Conservation (phyloP, 2,113 vertebrate genomes). For the Grus americana region DNA sequence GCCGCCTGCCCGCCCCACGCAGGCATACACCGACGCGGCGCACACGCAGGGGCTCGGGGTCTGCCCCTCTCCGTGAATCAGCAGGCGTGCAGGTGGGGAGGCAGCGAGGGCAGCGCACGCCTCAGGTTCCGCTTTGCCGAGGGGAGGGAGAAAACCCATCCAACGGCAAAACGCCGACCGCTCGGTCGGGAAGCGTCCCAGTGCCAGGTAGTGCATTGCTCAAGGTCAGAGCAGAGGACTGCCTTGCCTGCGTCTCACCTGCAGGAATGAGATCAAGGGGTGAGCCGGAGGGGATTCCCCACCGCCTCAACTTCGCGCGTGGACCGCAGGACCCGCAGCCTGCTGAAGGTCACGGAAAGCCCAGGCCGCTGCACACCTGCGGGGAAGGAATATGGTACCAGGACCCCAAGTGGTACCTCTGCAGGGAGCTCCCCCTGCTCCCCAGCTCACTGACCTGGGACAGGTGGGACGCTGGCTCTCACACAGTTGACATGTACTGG, state of each 20-base stretch:
- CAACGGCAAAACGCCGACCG: accelerated
- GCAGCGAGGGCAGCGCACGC: accelerated
- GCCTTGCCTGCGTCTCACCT: accelerated
- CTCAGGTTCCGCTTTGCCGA: accelerated
- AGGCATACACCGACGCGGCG: neutral
- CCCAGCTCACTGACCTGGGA: neutral
- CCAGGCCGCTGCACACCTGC: accelerated
- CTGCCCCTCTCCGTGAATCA: neutral
- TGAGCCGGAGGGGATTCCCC: neutral
- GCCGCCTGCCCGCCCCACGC: neutral
- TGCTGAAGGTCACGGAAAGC: neutral
- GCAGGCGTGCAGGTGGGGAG: neutral
- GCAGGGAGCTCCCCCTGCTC: neutral
- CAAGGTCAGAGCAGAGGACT: neutral
- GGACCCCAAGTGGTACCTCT: accelerated
- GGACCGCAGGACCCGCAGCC: neutral
- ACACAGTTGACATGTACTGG: accelerated
- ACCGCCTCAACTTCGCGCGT: accelerated
- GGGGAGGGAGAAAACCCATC: accelerated
- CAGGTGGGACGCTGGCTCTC: neutral
- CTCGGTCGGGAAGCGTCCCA: neutral
- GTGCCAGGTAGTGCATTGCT: neutral
- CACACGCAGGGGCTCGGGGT: neutral
- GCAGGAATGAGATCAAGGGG: accelerated
- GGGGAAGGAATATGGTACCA: accelerated